Evolutionary conservation across 2,888 invertebrate species (phyloP).

Genomic region (Dimorphilus gyrociliatus): DNA sequence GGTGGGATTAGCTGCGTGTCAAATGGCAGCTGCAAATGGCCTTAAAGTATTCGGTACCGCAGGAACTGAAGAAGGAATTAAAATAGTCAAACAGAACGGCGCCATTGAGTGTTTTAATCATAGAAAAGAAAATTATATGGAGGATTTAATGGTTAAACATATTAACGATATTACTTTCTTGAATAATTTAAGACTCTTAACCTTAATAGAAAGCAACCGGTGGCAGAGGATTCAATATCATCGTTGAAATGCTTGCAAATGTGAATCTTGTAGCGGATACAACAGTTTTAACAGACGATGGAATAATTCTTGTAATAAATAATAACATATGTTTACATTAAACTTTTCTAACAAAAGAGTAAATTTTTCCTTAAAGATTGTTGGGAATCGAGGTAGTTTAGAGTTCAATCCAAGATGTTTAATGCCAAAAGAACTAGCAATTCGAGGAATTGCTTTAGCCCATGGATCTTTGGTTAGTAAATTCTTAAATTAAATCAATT

Average conservation of each 20-base stretch:
- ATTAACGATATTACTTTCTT: too few relatives aligned
- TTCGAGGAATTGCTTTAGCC: slow-evolving; percentile 8
- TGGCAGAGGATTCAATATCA: slow-evolving; percentile 40
- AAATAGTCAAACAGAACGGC: slow-evolving; percentile 37
- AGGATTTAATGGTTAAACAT: too few relatives aligned
- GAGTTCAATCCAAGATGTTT: slow-evolving; percentile 12
- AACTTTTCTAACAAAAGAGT: too few relatives aligned
- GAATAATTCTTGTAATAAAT: too few relatives aligned
- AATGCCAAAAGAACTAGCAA: slow-evolving; percentile 7
- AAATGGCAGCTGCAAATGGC: slow-evolving; percentile 38
- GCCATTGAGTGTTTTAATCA: slow-evolving; percentile 43
- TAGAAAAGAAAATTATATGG: slow-evolving; percentile 35
- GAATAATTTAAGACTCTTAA: too few relatives aligned
- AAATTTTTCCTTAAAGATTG: slow-evolving; percentile 16
- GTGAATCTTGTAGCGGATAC: slow-evolving; percentile 43
- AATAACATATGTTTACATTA: too few relatives aligned
- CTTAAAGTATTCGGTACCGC: slow-evolving; percentile 42
- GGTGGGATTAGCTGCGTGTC: slow-evolving; percentile 37
- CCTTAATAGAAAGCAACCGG: too few relatives aligned
- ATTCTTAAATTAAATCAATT: too few relatives aligned
- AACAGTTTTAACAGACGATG: too few relatives aligned
- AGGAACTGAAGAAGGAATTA: slow-evolving; percentile 38
- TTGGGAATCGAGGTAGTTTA: slow-evolving; percentile 39
- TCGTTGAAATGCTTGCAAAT: slow-evolving; percentile 46
- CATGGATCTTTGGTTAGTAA: too few relatives aligned